phyloP scores from a whole-genome alignment of 2,113 vertebrate species.

The Pachycephala philippinensis region DNA sequence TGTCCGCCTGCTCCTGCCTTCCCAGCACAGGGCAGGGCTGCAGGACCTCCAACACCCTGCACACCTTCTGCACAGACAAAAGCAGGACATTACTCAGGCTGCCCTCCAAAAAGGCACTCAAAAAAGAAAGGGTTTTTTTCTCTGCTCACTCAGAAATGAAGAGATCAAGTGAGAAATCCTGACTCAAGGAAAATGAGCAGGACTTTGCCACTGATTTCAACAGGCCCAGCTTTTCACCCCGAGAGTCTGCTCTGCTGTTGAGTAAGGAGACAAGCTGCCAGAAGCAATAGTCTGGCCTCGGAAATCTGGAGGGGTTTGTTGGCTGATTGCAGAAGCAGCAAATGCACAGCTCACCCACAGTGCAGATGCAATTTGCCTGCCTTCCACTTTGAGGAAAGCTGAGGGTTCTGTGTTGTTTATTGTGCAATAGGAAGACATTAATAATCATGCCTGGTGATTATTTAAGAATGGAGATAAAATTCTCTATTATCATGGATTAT shows the following conservation, averaged over 20 bases:
- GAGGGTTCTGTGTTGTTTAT: background rate
- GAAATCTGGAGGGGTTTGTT: conserved; percentile 25
- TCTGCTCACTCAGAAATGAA: background rate
- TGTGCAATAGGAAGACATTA: conserved; percentile 17
- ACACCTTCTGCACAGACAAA: background rate
- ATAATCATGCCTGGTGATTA: background rate
- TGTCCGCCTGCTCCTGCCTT: background rate
- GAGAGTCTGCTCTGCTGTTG: background rate
- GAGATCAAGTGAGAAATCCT: background rate
- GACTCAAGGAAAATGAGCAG: background rate
- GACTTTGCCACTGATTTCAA: conserved; percentile 45
- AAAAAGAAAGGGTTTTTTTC: background rate
- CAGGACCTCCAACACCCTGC: background rate
- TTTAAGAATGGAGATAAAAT: conserved; percentile 52
- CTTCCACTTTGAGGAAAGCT: background rate
- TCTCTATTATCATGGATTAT: conserved; percentile 44
- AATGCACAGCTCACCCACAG: conserved; percentile 2
- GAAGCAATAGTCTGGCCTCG: background rate
- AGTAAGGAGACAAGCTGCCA: conserved; percentile 25
- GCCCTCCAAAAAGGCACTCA: background rate
- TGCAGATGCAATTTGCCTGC: background rate
- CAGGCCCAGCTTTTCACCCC: conserved; percentile 4
- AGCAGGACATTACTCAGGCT: background rate
- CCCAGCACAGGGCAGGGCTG: background rate
- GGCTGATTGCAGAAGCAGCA: conserved; percentile 18